Percentiles rank a stretch among this genome's conserved stretches.
Conservation (phyloP, 2,888 invertebrate species). For the Mythimna loreyi region DNA sequence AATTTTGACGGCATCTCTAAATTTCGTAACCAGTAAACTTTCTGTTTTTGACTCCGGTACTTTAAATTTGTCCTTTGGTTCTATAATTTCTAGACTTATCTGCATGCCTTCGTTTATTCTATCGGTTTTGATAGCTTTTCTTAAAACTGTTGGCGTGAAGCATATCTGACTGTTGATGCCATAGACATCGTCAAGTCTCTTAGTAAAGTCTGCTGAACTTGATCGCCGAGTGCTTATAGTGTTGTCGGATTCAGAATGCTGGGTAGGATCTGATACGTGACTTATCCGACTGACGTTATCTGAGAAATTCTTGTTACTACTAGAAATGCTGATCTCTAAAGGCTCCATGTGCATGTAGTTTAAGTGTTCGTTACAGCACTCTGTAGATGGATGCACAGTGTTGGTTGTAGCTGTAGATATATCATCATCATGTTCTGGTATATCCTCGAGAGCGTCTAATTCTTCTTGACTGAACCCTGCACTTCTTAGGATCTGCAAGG, state of each 20-base stretch:
- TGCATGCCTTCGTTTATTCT: conserved; percentile 82
- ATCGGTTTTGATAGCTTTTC: conserved; percentile 82
- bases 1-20: conserved; percentile 91
- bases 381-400: conserved; percentile 80
- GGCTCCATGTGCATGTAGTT: conserved; percentile 87
- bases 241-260: conserved; percentile 84
- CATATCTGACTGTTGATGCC: conserved; percentile 80
- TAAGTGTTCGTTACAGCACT: conserved; percentile 82
- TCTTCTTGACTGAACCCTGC: conserved; percentile 91
- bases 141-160: conserved; percentile 84
- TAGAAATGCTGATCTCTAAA: conserved; percentile 81
- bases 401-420: conserved; percentile 84
- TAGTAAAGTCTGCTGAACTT: conserved; percentile 92
- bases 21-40: conserved; percentile 83
- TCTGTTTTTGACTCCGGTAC: conserved; percentile 85
- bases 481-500: conserved; percentile 92
- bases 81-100: conserved; percentile 70
- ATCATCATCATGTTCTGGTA: conserved; percentile 86
- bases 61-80: conserved; percentile 83
- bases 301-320: conserved; percentile 86
- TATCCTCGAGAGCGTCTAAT: conserved; percentile 86
- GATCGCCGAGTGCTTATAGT: conserved; percentile 89
- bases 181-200: conserved; percentile 88
- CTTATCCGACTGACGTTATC: conserved; percentile 90
- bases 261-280: conserved; percentile 87